Evolutionary conservation across 2,113 vertebrate species (phyloP).

Genomic region (Andinoacara biseriatus): DNA sequence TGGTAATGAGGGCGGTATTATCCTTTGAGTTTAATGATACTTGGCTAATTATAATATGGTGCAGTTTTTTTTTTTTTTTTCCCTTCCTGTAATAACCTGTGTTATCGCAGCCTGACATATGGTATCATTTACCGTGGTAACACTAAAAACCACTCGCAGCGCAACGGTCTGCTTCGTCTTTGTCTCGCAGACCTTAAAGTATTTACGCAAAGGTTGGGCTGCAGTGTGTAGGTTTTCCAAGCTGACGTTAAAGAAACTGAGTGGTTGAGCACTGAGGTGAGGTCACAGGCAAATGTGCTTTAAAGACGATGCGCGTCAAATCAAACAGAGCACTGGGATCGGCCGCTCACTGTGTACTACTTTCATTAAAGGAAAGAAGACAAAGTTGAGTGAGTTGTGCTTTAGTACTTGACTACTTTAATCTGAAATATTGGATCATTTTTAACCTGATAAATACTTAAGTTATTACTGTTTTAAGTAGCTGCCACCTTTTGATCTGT

Average conservation of each 20-base stretch:
- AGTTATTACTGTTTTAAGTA: not conserved
- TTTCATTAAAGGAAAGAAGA: slow-evolving; percentile 33
- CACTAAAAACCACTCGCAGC: slow-evolving; percentile 22
- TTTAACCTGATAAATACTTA: not conserved
- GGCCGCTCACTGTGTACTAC: slow-evolving; percentile 21
- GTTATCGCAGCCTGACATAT: slow-evolving; percentile 46
- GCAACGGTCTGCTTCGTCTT: slow-evolving; percentile 1
- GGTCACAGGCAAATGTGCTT: slow-evolving; percentile 71
- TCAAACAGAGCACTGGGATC: slow-evolving; percentile 54
- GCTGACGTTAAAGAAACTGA: slow-evolving; percentile 57
- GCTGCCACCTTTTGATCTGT: not conserved
- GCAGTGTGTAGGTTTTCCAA: slow-evolving; percentile 32
- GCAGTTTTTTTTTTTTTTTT: not conserved
- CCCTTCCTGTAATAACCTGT: slow-evolving; percentile 15
- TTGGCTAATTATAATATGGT: slow-evolving; percentile 57
- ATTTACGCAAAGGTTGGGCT: not conserved
- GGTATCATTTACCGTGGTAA: slow-evolving; percentile 44
- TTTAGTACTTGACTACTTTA: not conserved
- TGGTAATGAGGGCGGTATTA: slow-evolving; percentile 42
- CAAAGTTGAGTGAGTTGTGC: slow-evolving; percentile 54
- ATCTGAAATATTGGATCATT: not conserved
- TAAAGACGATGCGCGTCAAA: slow-evolving; percentile 44
- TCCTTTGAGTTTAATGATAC: slow-evolving; percentile 59
- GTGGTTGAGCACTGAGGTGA: slow-evolving; percentile 61
- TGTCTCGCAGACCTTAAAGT: slow-evolving; percentile 27